phyloP scores from a whole-genome alignment of 1,140 invertebrate species.

The Eumaeus atala region DNA sequence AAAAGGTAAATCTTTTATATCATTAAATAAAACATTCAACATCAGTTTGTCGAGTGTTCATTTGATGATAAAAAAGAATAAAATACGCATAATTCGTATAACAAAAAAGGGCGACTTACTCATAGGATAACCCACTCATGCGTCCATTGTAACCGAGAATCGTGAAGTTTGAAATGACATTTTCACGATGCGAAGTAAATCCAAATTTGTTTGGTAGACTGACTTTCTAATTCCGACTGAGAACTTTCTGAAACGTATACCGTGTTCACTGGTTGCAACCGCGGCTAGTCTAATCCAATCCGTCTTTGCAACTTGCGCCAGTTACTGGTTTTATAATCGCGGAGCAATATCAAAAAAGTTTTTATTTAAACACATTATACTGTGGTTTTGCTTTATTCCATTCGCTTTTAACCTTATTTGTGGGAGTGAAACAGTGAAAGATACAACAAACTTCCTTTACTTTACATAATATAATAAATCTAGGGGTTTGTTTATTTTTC shows the following conservation, averaged over 20 bases:
- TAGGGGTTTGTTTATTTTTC: conserved; percentile 1
- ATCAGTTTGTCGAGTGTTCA: too few species aligned
- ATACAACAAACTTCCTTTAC: too few species aligned
- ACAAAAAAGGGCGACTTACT: conserved; percentile 52
- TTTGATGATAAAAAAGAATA: too few species aligned
- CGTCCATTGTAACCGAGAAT: conserved; percentile 33
- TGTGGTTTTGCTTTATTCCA: conserved; percentile 25
- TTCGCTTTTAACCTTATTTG: background rate
- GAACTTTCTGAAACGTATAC: conserved; percentile 70
- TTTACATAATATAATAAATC: background rate
- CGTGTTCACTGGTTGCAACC: conserved; percentile 58
- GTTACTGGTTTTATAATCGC: conserved; percentile 53
- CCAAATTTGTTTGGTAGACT: conserved; percentile 67
- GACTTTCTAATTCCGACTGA: conserved; percentile 66
- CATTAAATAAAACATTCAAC: too few species aligned
- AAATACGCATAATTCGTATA: too few species aligned
- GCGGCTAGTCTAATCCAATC: conserved; percentile 63
- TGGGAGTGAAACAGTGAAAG: too few species aligned
- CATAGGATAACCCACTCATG: conserved; percentile 49
- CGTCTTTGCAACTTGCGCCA: conserved; percentile 53
- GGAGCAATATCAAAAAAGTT: conserved; percentile 35
- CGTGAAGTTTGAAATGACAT: conserved; percentile 60
- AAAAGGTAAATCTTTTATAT: too few species aligned
- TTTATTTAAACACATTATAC: conserved; percentile 58
- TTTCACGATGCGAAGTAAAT: conserved; percentile 56